A percentile compares a stretch with the other conserved stretches of the same genome.
Evolutionary conservation across 2,888 invertebrate genomes (phyloP).

Genomic region (Deroplatys truncata): DNA sequence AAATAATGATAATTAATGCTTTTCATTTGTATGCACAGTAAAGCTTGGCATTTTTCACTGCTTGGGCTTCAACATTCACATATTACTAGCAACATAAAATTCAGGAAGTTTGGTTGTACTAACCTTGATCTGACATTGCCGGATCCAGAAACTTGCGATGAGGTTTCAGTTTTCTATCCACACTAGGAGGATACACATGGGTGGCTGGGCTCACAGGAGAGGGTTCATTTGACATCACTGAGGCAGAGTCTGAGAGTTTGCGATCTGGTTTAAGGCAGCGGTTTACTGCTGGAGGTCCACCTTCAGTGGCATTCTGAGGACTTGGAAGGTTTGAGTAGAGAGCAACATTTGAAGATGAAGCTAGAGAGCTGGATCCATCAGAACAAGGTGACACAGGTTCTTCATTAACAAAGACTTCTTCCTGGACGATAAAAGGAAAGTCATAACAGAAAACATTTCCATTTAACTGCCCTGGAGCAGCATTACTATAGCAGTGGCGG

Average conservation of each 20-base stretch:
- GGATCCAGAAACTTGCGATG: constrained; percentile 25
- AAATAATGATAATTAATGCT: too few relatives aligned
- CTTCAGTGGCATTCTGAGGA: constrained; percentile 38
- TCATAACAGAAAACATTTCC: constrained; percentile 56
- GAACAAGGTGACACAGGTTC: constrained; percentile 51
- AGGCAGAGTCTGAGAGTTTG: constrained; percentile 49
- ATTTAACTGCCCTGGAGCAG: constrained; percentile 49
- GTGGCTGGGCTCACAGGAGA: constrained; percentile 44
- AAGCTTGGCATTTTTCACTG: too few relatives aligned
- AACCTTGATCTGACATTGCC: background rate
- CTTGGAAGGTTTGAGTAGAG: constrained; percentile 58
- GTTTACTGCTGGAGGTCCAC: constrained; percentile 65
- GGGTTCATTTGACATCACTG: constrained; percentile 44
- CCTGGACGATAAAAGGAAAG: constrained; percentile 37
- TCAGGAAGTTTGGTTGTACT: background rate
- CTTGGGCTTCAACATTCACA: background rate
- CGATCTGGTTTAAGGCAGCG: constrained; percentile 73
- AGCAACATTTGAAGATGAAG: constrained; percentile 46
- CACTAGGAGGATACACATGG: constrained; percentile 39
- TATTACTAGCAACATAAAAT: background rate
- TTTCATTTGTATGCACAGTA: too few relatives aligned
- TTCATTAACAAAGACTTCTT: constrained; percentile 37
- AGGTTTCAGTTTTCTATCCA: constrained; percentile 44
- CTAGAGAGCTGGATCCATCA: constrained; percentile 41
- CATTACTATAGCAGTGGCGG: constrained; percentile 59